A percentile compares a stretch with the other conserved stretches of the same genome.
Evolutionary conservation across 2,113 vertebrate species (phyloP).

Genomic region (Sylvietta virens): DNA sequence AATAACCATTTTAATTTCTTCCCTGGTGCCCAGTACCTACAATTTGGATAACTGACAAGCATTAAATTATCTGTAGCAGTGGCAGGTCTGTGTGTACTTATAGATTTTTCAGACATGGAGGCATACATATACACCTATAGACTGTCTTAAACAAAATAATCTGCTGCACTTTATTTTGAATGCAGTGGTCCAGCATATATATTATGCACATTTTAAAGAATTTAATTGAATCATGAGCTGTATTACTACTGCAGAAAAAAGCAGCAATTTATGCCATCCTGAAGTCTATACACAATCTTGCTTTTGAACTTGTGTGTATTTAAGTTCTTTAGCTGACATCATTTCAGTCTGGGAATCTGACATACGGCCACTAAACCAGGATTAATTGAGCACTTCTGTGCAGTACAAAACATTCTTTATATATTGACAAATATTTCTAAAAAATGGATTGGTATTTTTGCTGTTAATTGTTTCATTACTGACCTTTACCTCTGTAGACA

Average conservation of each 20-base stretch:
- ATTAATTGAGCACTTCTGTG: slow-evolving; percentile 83
- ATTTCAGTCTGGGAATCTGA: slow-evolving; percentile 78
- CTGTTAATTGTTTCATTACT: slow-evolving; percentile 84
- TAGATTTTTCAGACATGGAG: not conserved
- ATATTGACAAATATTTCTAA: slow-evolving; percentile 87
- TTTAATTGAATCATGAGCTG: not conserved
- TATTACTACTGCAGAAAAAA: not conserved
- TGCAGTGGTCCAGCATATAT: not conserved
- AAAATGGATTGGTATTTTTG: slow-evolving; percentile 84
- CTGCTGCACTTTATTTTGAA: not conserved
- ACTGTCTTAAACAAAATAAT: not conserved
- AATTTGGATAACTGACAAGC: not conserved
- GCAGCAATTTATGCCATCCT: slow-evolving; percentile 30
- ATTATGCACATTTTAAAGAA: not conserved
- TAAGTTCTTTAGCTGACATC: slow-evolving; percentile 73
- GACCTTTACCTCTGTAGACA: slow-evolving; percentile 85
- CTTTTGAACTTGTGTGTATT: slow-evolving; percentile 67
- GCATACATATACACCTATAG: not conserved
- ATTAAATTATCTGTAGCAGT: not conserved
- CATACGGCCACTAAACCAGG: slow-evolving; percentile 78
- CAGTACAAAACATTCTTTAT: slow-evolving; percentile 85
- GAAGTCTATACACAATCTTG: slow-evolving; percentile 51
- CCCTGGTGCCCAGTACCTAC: not conserved
- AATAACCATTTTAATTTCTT: slow-evolving; percentile 26
- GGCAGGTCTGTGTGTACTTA: not conserved